Evolutionary conservation across 1,140 invertebrate species (phyloP), one percentile per base, ranked within the genome.

Genomic region (Calliphora vicina): DNA sequence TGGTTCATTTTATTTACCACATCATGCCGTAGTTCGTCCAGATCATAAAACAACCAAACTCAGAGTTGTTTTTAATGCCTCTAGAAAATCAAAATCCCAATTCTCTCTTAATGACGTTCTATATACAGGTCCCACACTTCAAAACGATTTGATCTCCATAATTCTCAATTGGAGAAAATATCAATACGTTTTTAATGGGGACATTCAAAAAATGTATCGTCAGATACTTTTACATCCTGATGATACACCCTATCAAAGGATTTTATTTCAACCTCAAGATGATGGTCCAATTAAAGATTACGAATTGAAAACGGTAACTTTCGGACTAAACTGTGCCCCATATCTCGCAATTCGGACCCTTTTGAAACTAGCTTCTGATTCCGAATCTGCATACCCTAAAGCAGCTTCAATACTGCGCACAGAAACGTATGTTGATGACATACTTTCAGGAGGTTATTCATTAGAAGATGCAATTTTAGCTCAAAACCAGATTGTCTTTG

Each of bases 161-260:
- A 80, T 80, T 80, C 45, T 80, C 20, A 80, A 80, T 80, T 80
- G 78, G 78, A 12, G 78, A 26, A 45, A 25, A 17, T 57, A 80
- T 43, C 29, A 50, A 50, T 80, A 25, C n/a, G 78, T 80, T 25
- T 80, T 35, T 29, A 35, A 27, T 74, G n/a, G 23, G 15, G 26
- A 74, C 10, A 74, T 27, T 42, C 35, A 35, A 35, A 35, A 35
- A 35, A 25, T 74, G 2, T 35, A 35, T 74, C 72, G 26, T n/a
- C 72, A 74, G 29, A 29, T 74, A 17, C 26, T 29, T 4, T 35
- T 35, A 72, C 26, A 35, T 35, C 29, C 29, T 4, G 29, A 35
- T 35, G 2, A 35, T 35, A 35, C 8, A 35, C 8, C 29, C 29
- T 35, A 35, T 35, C 29, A 35, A 35, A 35, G 29, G 29, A 35